Evolutionary conservation across 2,888 invertebrate genomes (phyloP).

Genomic region (Leucoptera coffeella): DNA sequence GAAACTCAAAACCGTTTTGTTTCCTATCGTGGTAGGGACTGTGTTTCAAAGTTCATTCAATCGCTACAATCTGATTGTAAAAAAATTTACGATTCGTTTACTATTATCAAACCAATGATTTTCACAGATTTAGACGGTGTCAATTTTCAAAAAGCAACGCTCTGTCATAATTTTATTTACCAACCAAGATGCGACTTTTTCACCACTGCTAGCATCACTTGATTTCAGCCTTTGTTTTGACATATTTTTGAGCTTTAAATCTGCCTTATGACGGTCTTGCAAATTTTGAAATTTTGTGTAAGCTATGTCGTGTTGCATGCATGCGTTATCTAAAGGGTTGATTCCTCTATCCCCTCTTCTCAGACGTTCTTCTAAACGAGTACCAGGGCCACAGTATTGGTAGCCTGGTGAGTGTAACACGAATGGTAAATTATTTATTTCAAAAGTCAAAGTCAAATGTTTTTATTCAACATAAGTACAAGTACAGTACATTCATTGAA

Average conservation of each 20-base stretch:
- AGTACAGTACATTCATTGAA: too few relatives aligned
- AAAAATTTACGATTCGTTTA: constrained; percentile 1
- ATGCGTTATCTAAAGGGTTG: constrained; percentile 5
- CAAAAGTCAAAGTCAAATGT: too few relatives aligned
- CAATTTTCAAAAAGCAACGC: constrained; percentile 1
- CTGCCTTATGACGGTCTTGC: constrained; percentile 13
- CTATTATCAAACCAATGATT: neutral
- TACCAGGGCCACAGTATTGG: constrained; percentile 11
- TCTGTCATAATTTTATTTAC: constrained; percentile 4
- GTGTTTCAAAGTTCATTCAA: constrained; percentile 3
- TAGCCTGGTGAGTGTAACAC: constrained; percentile 9
- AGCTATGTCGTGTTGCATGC: constrained; percentile 5
- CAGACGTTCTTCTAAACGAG: constrained; percentile 11
- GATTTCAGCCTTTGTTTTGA: constrained; percentile 10
- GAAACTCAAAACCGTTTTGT: constrained; percentile 1
- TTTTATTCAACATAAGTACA: too few relatives aligned
- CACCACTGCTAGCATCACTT: constrained; percentile 4
- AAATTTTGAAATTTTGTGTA: constrained; percentile 6
- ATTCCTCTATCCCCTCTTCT: constrained; percentile 14
- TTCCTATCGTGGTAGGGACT: constrained; percentile 2
- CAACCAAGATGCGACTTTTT: constrained; percentile 5
- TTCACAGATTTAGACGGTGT: constrained; percentile 1
- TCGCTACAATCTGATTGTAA: constrained; percentile 1
- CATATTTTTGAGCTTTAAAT: constrained; percentile 13
- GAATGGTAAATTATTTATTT: constrained; percentile 4